These are phyloP conservation scores for Barnardius zonarius DNA, from an alignment of 2,113 vertebrate species.

Conservation along the genomic window DNA sequence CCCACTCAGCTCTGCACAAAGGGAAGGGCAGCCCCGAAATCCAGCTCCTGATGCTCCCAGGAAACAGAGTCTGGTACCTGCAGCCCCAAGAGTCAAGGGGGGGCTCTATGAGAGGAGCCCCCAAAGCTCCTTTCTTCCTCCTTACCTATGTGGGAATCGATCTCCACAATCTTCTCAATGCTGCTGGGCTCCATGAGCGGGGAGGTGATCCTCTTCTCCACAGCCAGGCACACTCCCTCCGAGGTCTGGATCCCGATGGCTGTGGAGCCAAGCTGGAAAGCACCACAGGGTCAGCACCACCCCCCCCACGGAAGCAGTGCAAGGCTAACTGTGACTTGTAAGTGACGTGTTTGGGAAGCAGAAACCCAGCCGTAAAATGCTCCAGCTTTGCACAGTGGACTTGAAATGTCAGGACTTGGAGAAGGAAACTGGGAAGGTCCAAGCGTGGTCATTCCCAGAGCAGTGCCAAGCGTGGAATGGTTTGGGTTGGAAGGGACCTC, in stretches of 20 bases:
- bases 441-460: neutral
- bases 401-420: neutral
- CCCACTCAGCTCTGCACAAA: neutral
- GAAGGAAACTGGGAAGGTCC: neutral
- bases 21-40: neutral
- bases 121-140: neutral
- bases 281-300: neutral
- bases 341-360: neutral
- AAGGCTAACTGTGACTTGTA: neutral
- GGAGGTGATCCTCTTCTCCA: conserved; percentile 98
- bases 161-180: conserved; percentile 99
- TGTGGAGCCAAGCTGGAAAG: conserved; percentile 90
- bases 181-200: conserved; percentile 98
- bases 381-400: neutral
- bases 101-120: neutral
- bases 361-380: neutral
- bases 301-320: neutral
- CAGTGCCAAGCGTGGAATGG: neutral
- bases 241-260: conserved; percentile 98
- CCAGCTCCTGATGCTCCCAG: neutral
- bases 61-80: neutral
- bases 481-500: neutral
- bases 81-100: neutral
- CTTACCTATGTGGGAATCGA: conserved; percentile 94
- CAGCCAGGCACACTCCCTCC: conserved; percentile 95